A percentile compares a stretch with the other conserved stretches of the same genome.
Conservation (phyloP, 2,797 vertebrate genomes). For the Enoplosus armatus region DNA sequence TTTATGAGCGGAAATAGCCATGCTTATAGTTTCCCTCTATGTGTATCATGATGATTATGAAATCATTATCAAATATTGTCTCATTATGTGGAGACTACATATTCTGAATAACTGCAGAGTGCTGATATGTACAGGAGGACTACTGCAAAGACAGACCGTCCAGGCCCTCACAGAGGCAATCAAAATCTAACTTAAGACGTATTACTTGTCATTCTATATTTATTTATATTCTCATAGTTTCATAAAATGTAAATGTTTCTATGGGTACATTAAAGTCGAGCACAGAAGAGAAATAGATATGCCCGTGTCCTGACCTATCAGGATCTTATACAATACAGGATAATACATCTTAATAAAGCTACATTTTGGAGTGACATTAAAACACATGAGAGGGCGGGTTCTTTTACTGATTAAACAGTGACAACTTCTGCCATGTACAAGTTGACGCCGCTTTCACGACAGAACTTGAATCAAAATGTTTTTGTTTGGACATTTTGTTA, state of each 20-base stretch:
- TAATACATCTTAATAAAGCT: background rate
- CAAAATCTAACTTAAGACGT: too few species aligned
- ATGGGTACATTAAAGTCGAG: background rate
- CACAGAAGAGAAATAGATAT: background rate
- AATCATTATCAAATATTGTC: slow-evolving; percentile 20
- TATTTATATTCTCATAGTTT: background rate
- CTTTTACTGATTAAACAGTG: background rate
- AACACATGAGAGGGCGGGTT: background rate
- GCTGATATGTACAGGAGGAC: background rate
- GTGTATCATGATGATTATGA: slow-evolving; percentile 8
- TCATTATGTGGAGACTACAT: slow-evolving; percentile 1
- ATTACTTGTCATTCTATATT: background rate
- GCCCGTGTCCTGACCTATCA: background rate
- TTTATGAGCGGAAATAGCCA: slow-evolving; percentile 3
- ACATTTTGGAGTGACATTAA: too few species aligned
- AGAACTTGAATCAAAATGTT: too few species aligned
- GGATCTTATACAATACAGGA: too few species aligned
- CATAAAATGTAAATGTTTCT: background rate
- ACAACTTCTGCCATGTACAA: too few species aligned
- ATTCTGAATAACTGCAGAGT: background rate
- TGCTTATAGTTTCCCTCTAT: background rate
- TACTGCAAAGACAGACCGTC: background rate
- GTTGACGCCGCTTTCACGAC: too few species aligned
- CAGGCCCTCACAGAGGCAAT: too few species aligned
- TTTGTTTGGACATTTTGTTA: too few species aligned